A percentile compares a stretch with the other conserved stretches of the same genome.
These are phyloP conservation scores for Carlito syrichta DNA, from an alignment of 2,113 vertebrate genomes.

Conservation along the genomic window DNA sequence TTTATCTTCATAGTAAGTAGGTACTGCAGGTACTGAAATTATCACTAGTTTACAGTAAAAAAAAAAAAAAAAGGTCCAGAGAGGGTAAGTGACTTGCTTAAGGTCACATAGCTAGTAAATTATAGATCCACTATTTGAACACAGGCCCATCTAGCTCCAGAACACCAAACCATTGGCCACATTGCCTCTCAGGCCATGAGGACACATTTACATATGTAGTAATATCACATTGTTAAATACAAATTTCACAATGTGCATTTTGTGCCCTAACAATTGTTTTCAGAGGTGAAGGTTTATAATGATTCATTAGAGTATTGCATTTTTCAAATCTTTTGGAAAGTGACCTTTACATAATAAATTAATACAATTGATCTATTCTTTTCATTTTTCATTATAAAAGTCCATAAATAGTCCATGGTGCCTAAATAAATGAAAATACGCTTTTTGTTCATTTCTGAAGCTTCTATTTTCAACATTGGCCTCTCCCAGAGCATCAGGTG, in stretches of 20 bases:
- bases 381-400: neutral
- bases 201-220: neutral
- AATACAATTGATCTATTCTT: neutral
- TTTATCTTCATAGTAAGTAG: neutral
- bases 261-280: neutral
- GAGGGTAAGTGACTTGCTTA: neutral
- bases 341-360: neutral
- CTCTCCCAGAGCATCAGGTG: neutral
- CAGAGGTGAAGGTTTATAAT: neutral
- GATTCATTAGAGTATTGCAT: neutral
- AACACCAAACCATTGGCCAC: neutral
- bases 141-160: neutral
- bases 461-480: neutral
- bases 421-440: neutral
- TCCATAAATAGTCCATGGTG: neutral
- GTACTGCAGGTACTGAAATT: neutral
- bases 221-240: neutral
- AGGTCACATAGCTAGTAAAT: neutral
- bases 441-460: neutral
- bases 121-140: neutral
- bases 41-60: neutral
- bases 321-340: neutral
- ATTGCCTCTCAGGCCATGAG: neutral
- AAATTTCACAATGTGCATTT: neutral
- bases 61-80: neutral